phyloP scores from a whole-genome alignment of 2,888 invertebrate species.

The Boloria euphrosyne region DNA sequence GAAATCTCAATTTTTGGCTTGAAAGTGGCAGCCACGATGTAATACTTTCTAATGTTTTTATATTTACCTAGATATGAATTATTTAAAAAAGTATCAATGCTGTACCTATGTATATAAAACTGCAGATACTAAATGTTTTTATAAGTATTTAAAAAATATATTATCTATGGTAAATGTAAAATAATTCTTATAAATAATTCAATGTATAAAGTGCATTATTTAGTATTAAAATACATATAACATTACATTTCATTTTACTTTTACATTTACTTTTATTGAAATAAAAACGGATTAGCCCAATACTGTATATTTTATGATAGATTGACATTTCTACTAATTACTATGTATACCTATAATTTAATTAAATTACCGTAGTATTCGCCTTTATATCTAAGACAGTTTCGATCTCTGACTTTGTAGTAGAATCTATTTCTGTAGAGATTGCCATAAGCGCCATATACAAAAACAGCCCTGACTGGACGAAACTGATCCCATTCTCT shows the following conservation, averaged over 20 bases:
- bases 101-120: no score
- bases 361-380: conserved; percentile 55
- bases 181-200: no score
- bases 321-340: background rate
- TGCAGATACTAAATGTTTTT: no score
- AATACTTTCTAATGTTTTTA: conserved; percentile 53
- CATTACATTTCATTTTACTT: no score
- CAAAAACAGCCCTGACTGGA: conserved; percentile 67
- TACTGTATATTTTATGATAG: background rate
- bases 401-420: conserved; percentile 61
- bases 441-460: conserved; percentile 60
- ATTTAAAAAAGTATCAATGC: background rate
- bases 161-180: no score
- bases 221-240: background rate
- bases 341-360: background rate
- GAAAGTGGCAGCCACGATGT: conserved; percentile 57
- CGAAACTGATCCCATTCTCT: conserved; percentile 72
- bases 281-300: no score
- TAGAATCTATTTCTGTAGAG: conserved; percentile 61
- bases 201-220: no score
- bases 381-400: conserved; percentile 50
- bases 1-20: conserved; percentile 56
- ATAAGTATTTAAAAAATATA: no score
- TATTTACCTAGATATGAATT: conserved; percentile 56
- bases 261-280: no score